Evolutionary conservation across 2,888 invertebrate species (phyloP).

Genomic region (Tenthredo notha): DNA sequence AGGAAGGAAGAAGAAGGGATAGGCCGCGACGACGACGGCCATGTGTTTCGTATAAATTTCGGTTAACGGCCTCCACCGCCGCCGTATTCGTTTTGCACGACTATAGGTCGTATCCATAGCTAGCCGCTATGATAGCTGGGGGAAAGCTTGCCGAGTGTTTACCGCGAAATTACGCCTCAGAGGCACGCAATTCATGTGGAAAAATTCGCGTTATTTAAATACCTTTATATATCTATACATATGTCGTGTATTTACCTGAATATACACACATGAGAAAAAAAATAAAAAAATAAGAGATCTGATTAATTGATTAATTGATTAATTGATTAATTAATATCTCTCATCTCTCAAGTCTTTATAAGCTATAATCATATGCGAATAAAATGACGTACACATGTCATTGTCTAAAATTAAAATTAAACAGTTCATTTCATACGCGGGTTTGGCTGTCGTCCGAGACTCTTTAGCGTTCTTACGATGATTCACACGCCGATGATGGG

Average conservation of each 20-base stretch:
- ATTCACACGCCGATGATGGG: conserved; percentile 40
- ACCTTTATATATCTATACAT: neutral
- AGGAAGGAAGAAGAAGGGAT: neutral
- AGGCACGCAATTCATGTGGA: conserved; percentile 34
- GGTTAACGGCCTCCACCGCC: conserved; percentile 25
- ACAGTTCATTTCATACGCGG: neutral
- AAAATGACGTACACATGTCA: too few relatives aligned
- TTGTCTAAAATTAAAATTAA: neutral
- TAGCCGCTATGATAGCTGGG: conserved; percentile 3
- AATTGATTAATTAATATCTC: too few relatives aligned
- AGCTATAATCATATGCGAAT: too few relatives aligned
- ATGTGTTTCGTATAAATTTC: conserved; percentile 51
- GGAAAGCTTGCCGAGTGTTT: neutral
- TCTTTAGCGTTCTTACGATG: conserved; percentile 34
- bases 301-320: too few relatives aligned
- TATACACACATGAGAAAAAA: neutral
- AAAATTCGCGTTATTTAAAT: conserved; percentile 27
- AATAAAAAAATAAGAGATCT: neutral
- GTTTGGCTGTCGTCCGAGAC: conserved; percentile 24
- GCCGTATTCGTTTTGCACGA: conserved; percentile 22
- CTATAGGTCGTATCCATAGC: neutral
- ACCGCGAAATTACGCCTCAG: conserved; percentile 29
- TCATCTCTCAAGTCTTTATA: too few relatives aligned
- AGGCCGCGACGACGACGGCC: conserved; percentile 24
- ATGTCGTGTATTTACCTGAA: neutral